phyloP scores from a whole-genome alignment of 2,113 vertebrate species.

The Paradoxurus hermaphroditus region DNA sequence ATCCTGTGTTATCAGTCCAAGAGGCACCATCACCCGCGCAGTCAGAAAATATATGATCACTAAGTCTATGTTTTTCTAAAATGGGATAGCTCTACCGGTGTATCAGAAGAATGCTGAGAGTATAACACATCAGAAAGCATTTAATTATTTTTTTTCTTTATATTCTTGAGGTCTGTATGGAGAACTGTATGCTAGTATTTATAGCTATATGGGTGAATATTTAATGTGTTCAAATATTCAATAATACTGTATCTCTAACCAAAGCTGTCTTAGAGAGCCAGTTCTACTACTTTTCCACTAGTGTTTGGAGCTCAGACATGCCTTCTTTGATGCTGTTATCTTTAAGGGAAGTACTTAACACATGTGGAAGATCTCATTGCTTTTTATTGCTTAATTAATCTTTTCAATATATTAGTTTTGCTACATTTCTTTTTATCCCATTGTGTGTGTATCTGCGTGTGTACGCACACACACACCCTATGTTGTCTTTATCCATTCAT shows the following conservation, averaged over 20 bases:
- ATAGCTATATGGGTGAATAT: not conserved
- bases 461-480: not conserved
- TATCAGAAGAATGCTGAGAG: not conserved
- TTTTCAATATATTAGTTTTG: too few species aligned
- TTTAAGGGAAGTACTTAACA: not conserved
- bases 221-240: not conserved
- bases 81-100: not conserved
- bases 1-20: not conserved
- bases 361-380: not conserved
- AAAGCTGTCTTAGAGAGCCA: not conserved
- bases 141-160: not conserved
- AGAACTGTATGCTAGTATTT: not conserved
- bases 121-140: not conserved
- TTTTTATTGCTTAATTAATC: not conserved
- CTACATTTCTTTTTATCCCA: too few species aligned
- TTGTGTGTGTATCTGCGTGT: not conserved
- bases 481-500: not conserved
- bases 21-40: not conserved
- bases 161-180: not conserved
- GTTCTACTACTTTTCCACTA: too few species aligned
- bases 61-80: slow-evolving; percentile 11
- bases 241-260: not conserved
- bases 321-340: not conserved
- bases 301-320: not conserved
- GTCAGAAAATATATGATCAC: not conserved